Evolutionary conservation across 2,113 vertebrate genomes (phyloP), one percentile per base, ranked within the genome.

Genomic region (Tonatia bakeri): DNA sequence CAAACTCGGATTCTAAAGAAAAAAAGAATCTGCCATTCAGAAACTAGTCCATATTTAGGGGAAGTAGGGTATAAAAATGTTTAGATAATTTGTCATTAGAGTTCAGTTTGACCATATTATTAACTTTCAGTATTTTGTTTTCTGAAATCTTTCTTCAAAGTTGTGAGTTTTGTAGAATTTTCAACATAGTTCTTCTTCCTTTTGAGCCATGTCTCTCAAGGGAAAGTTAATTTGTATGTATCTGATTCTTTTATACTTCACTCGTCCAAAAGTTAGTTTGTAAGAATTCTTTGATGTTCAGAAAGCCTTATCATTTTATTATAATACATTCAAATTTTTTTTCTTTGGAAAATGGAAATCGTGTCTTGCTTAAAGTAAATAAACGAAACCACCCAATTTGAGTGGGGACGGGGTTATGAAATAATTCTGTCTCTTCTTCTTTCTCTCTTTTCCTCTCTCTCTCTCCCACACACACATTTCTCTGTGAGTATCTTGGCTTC

Each of bases 261-360:
- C 47, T 94, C 47, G 92, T 69, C 38, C 45, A 85, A 82, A 92
- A 87, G 45, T 28, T 87, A 90, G 95, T 94, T 86, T 90, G 52
- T 50, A 94, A 86, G 43, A 91, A 70, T 64, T 85, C 81, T 97
- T 97, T 97, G 85, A 96, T 89, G 88, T 97, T 31, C n/a, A 65
- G 38, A 90, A 96, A 89, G 17, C 11, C 24, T 96, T 94, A 95
- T 92, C 50, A 0, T 83, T 97, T 96, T 80, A 67, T 92, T 90
- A 91, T 69, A 94, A 90, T 65, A 72, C 64, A 94, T 70, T 95
- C 76, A 95, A 89, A 89, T 3, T 28, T 67, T 81, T 85, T 87
- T 59, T 28, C 31, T 86, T 89, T 82, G 65, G 14, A 96, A 94
- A 96, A 80, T 83, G 38, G 15, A 97, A 94, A 96, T 82, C 40